These are phyloP conservation scores for Amphimallon solstitiale DNA, from an alignment of 2,888 invertebrate species.

Conservation along the genomic window DNA sequence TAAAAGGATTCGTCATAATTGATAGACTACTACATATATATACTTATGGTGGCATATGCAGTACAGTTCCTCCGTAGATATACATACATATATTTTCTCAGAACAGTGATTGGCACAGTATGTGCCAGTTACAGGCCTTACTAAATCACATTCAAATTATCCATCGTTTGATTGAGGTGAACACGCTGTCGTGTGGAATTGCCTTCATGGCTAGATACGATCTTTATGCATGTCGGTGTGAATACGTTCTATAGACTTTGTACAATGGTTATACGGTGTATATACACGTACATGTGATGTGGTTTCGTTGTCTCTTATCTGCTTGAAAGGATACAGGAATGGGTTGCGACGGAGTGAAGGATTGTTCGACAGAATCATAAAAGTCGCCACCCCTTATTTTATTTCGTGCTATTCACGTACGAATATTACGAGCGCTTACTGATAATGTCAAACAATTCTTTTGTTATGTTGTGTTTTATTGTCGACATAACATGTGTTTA, in stretches of 20 bases:
- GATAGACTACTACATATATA: conserved; percentile 17
- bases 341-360: neutral
- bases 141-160: conserved; percentile 12
- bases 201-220: conserved; percentile 11
- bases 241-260: conserved; percentile 14
- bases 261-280: conserved; percentile 5
- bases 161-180: conserved; percentile 26
- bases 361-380: conserved; percentile 12
- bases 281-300: neutral
- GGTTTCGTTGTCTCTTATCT: conserved; percentile 20
- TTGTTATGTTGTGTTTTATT: conserved; percentile 43
- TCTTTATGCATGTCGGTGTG: conserved; percentile 18
- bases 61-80: neutral
- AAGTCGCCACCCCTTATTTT: conserved; percentile 43
- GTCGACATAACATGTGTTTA: conserved; percentile 24
- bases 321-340: neutral
- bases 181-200: neutral
- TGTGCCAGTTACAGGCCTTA: conserved; percentile 9
- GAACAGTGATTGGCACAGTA: neutral
- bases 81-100: conserved; percentile 3
- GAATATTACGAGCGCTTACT: conserved; percentile 41
- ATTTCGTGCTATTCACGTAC: conserved; percentile 44
- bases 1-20: neutral
- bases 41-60: neutral
- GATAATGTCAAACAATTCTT: conserved; percentile 44